Percentiles rank a stretch among this genome's conserved stretches.
These are phyloP conservation scores for Eulithis prunata DNA, from an alignment of 2,888 invertebrate genomes.

Conservation along the genomic window DNA sequence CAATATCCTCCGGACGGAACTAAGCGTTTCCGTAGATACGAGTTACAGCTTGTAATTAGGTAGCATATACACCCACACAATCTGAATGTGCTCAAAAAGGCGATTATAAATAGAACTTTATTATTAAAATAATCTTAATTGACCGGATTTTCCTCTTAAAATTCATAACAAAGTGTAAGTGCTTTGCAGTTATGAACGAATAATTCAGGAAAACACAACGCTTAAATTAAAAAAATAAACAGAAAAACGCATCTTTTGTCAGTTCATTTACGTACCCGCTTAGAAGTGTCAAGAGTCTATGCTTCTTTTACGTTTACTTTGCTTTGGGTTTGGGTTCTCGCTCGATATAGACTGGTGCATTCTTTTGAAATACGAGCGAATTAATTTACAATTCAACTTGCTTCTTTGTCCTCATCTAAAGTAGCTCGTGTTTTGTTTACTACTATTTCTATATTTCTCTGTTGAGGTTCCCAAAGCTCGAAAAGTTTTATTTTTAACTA, in stretches of 20 bases:
- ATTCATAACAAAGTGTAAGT: slow-evolving; percentile 4
- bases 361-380: too few relatives aligned
- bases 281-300: too few relatives aligned
- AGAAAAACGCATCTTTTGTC: too few relatives aligned
- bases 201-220: background rate
- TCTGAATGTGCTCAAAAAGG: background rate
- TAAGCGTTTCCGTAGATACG: slow-evolving; percentile 17
- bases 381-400: too few relatives aligned
- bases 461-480: background rate
- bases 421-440: too few relatives aligned
- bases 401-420: too few relatives aligned
- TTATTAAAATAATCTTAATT: slow-evolving; percentile 9
- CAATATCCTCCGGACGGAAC: slow-evolving; percentile 21
- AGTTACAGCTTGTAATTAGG: slow-evolving; percentile 1
- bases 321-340: too few relatives aligned
- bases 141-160: slow-evolving; percentile 30
- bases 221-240: too few relatives aligned
- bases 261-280: too few relatives aligned
- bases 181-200: slow-evolving; percentile 11
- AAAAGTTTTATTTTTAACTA: too few relatives aligned
- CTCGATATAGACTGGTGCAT: too few relatives aligned
- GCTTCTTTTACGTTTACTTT: too few relatives aligned
- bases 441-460: background rate
- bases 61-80: background rate
- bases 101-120: slow-evolving; percentile 14